phyloP scores from a whole-genome alignment of 2,797 vertebrate species.

The Cyprinodon diabolis region DNA sequence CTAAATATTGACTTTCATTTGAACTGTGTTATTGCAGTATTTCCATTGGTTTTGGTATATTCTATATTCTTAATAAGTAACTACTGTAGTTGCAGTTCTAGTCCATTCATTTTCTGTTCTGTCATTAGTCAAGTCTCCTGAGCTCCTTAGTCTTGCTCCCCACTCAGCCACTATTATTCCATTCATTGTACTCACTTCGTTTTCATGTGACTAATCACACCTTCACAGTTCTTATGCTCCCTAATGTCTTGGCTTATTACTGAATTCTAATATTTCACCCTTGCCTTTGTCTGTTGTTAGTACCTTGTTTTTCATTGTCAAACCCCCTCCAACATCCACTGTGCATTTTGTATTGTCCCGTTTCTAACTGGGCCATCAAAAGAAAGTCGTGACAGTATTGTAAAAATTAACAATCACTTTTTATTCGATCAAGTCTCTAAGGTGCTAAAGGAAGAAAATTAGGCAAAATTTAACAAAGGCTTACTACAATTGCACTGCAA shows the following conservation, averaged over 20 bases:
- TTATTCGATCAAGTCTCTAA: too few relatives aligned
- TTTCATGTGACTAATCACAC: background rate
- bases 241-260: background rate
- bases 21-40: background rate
- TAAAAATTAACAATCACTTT: too few relatives aligned
- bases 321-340: too few relatives aligned
- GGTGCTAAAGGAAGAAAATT: too few relatives aligned
- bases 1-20: background rate
- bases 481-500: too few relatives aligned
- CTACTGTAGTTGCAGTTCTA: background rate
- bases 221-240: background rate
- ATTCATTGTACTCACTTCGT: background rate
- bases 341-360: too few relatives aligned
- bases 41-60: too few relatives aligned
- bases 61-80: background rate
- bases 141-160: background rate
- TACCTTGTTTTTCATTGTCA: too few relatives aligned
- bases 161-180: background rate
- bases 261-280: too few relatives aligned
- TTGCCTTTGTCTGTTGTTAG: too few relatives aligned
- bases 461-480: too few relatives aligned
- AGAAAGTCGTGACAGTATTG: background rate
- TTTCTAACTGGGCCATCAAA: background rate
- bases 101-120: background rate
- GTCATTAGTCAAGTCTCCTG: background rate